A percentile compares a stretch with the other conserved stretches of the same genome.
Conservation (phyloP, 2,888 invertebrate genomes). For the Epiblema foenella region DNA sequence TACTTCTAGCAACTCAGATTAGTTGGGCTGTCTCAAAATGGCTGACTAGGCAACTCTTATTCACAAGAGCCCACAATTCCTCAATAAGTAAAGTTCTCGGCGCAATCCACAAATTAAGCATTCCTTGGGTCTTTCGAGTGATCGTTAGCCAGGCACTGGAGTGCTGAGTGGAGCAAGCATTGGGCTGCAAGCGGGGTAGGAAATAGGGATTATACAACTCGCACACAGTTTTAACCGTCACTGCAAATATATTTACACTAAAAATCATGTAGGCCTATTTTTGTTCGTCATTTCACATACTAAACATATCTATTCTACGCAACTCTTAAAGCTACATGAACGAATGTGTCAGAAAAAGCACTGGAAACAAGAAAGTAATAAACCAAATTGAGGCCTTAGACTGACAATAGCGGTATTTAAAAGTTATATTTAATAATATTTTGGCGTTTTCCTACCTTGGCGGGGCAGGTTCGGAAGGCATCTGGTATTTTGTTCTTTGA, state of each 20-base stretch:
- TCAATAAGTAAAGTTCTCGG: conserved; percentile 41
- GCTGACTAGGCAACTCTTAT: conserved; percentile 14
- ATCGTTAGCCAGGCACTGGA: conserved; percentile 41
- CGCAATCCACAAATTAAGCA: conserved; percentile 41
- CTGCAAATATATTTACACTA: neutral
- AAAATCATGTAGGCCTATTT: too few relatives aligned
- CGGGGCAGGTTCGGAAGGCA: too few relatives aligned
- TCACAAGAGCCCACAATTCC: conserved; percentile 23
- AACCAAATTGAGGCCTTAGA: too few relatives aligned
- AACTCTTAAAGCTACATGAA: too few relatives aligned
- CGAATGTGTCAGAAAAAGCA: too few relatives aligned
- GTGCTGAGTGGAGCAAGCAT: conserved; percentile 25
- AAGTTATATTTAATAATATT: too few relatives aligned
- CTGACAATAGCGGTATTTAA: too few relatives aligned
- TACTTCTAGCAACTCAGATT: neutral
- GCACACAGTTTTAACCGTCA: neutral
- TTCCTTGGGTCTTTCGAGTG: conserved; percentile 44
- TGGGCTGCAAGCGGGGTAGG: conserved; percentile 4
- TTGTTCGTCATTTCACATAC: too few relatives aligned
- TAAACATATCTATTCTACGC: too few relatives aligned
- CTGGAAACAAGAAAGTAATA: too few relatives aligned
- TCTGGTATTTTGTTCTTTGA: too few relatives aligned
- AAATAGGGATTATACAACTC: neutral
- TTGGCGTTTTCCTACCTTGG: too few relatives aligned
- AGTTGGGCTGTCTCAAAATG: conserved; percentile 4